Evolutionary conservation across 2,888 invertebrate species (phyloP), one percentile per base, ranked within the genome.

Genomic region (Ectobius pallidus): DNA sequence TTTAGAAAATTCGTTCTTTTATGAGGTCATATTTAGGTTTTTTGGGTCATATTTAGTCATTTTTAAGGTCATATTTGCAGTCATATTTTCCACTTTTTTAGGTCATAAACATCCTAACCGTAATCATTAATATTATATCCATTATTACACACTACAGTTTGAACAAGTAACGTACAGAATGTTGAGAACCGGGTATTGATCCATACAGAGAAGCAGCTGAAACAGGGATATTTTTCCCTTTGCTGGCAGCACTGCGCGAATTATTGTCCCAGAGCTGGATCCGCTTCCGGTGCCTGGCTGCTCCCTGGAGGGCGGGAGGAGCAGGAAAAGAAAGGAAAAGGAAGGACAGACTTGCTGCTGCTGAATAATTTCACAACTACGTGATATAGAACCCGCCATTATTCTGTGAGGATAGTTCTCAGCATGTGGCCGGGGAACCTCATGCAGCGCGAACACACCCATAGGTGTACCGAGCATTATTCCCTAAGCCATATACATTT

Each of bases 281-380:
- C 22, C 46, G 27, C 30, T 65, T 65, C 65, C 65, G 65, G 65
- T 46, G 11, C 34, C n/a, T 22, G 63, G 32, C 22, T 7, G 14
- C 14, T 58, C 11, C 30, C 30, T 18, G 61, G 61, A 1, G 0
- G 1, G 30, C 9, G 2, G 22, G 18, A 11, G 34, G 20, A 25
- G 32, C 11, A 25, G 22, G 22, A 25, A 55, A 25, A 25, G 4
- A 25, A 20, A 4, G 58, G 58, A 30, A 58, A 58, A 58, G 58
- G 58, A 27, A 58, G 58, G n/a, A 58, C 6, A 58, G 58, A 58
- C n/a, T 3, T 52, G n/a, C n/a, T n/a, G n/a, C n/a, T 25, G 52
- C 25, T 52, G 52, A 52, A 52, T 52, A 52, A 49, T 4, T 55
- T 55, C 14, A 2, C 27, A 55, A 34, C 34, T 34, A 34, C 34